Evolutionary conservation across 1,140 invertebrate genomes (phyloP).

Genomic region (Anadara kagoshimensis): DNA sequence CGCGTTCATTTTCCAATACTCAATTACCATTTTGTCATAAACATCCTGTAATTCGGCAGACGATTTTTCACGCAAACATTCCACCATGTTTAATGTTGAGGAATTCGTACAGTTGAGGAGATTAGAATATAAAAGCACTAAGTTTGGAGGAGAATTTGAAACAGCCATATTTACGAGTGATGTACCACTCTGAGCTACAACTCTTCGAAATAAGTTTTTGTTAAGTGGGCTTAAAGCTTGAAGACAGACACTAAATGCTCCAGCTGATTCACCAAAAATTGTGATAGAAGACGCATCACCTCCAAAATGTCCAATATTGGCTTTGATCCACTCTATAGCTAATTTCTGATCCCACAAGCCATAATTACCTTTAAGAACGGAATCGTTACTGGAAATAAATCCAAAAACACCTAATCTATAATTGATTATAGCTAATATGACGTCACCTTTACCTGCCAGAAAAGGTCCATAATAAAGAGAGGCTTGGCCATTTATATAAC

Average conservation of each 20-base stretch:
- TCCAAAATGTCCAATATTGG: not conserved
- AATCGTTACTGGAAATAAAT: not conserved
- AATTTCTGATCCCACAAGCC: slow-evolving; percentile 15
- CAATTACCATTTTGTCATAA: too few species aligned
- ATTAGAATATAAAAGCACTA: too few species aligned
- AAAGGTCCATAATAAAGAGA: slow-evolving; percentile 1
- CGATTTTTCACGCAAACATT: too few species aligned
- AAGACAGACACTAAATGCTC: slow-evolving; percentile 7
- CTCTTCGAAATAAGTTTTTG: not conserved
- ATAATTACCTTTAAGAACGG: slow-evolving; percentile 2
- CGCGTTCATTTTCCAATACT: too few species aligned
- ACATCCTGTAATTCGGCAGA: too few species aligned
- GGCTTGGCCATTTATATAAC: not conserved
- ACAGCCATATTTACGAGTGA: too few species aligned
- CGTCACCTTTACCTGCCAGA: not conserved
- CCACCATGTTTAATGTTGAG: too few species aligned
- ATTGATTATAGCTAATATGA: slow-evolving; percentile 2
- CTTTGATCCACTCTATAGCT: slow-evolving; percentile 7
- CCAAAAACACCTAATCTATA: not conserved
- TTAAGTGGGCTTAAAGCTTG: not conserved
- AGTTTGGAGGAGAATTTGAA: too few species aligned
- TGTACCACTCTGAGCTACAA: slow-evolving; percentile 5
- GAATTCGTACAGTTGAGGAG: too few species aligned
- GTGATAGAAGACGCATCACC: slow-evolving; percentile 2
- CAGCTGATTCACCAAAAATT: slow-evolving; percentile 20